A percentile compares a stretch with the other conserved stretches of the same genome.
Conservation (phyloP, 2,888 invertebrate genomes). For the Entomobrya proxima region DNA sequence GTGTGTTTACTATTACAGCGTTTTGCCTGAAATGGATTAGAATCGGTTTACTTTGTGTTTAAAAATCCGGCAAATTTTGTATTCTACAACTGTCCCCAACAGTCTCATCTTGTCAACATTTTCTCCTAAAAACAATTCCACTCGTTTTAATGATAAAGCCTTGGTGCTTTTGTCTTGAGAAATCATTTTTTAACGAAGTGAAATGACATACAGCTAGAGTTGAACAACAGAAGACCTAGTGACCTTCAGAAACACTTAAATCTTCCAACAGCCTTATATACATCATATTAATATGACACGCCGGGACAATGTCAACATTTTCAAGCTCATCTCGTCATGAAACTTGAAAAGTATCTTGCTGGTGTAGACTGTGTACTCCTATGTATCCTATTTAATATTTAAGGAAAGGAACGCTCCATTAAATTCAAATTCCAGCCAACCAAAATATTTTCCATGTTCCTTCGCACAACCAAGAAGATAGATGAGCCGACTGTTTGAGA, state of each 20-base stretch:
- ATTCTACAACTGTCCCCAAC: constrained; percentile 27
- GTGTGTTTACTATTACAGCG: constrained; percentile 20
- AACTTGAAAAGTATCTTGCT: background rate
- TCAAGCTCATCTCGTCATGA: background rate
- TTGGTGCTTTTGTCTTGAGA: background rate
- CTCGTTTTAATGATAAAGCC: background rate
- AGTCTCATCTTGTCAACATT: constrained; percentile 31
- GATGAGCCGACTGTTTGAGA: constrained; percentile 25
- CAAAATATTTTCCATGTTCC: background rate
- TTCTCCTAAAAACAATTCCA: background rate
- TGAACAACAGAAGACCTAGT: background rate
- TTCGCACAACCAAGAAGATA: background rate
- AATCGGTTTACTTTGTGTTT: constrained; percentile 6
- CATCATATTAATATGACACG: constrained; percentile 59
- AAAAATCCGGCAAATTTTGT: constrained; percentile 23
- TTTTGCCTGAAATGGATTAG: constrained; percentile 25
- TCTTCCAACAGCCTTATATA: constrained; percentile 9
- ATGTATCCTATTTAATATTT: constrained; percentile 57
- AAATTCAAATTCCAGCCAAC: background rate
- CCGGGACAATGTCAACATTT: constrained; percentile 55
- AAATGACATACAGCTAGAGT: background rate
- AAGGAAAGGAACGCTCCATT: background rate
- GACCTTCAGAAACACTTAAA: constrained; percentile 42
- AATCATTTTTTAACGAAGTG: background rate
- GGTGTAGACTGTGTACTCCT: background rate